Evolutionary conservation across 2,888 invertebrate species (phyloP).

Genomic region (Mesodorylaimus sp.): DNA sequence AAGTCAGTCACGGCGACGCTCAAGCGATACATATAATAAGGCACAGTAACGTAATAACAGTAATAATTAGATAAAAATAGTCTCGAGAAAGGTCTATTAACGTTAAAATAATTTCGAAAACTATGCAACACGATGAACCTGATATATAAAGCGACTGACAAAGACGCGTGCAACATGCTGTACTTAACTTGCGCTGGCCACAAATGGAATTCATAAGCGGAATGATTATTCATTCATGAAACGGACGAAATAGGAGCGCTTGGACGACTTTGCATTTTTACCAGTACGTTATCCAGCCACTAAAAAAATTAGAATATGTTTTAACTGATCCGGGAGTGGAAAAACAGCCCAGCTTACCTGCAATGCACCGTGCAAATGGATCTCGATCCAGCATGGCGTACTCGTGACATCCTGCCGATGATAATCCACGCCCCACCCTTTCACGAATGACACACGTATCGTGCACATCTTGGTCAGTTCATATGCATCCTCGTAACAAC

Average conservation of each 20-base stretch:
- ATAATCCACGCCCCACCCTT: constrained; percentile 99
- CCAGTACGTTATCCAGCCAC: constrained; percentile 93
- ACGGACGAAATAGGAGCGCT: constrained; percentile 90
- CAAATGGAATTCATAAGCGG: too few species aligned
- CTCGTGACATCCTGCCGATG: constrained; percentile 95
- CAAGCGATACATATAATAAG: too few species aligned
- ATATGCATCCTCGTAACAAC: constrained; percentile 95
- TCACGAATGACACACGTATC: constrained; percentile 94
- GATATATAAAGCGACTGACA: too few species aligned
- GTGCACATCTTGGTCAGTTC: constrained; percentile 99
- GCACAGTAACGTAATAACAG: too few species aligned
- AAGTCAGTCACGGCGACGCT: too few species aligned
- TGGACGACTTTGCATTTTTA: constrained; percentile 84
- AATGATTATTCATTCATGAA: constrained; percentile 43
- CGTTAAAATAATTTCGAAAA: too few species aligned
- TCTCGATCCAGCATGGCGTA: constrained; percentile 98
- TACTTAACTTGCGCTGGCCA: too few species aligned
- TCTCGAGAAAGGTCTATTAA: too few species aligned
- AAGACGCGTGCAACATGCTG: too few species aligned
- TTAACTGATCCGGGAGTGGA: neutral
- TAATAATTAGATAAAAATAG: too few species aligned
- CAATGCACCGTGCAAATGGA: constrained; percentile 87
- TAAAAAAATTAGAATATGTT: constrained; percentile 38
- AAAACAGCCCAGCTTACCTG: constrained; percentile 39
- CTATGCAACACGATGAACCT: too few species aligned